Evolutionary conservation across 2,113 vertebrate species (phyloP).

Genomic region (Sturnus vulgaris): DNA sequence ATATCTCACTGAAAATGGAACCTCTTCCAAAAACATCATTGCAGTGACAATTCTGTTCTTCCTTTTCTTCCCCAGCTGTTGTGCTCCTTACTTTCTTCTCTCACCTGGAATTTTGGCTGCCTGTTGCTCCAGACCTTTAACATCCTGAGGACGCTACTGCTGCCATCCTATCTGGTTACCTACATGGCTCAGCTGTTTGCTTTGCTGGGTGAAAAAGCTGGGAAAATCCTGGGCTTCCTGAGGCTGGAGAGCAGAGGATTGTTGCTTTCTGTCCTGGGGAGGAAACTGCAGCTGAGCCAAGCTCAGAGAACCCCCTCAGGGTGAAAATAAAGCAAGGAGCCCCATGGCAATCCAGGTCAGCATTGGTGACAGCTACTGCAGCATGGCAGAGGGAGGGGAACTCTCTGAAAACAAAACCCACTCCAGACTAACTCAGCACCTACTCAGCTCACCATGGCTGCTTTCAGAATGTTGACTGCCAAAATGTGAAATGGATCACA

Average conservation of each 20-base stretch:
- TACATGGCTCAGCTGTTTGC: background rate
- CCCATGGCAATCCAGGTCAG: background rate
- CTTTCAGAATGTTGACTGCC: background rate
- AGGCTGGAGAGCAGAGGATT: background rate
- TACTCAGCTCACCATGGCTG: background rate
- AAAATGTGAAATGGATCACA: background rate
- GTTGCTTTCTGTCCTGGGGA: background rate
- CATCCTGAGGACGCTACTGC: background rate
- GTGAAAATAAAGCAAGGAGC: background rate
- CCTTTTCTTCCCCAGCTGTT: conserved; percentile 28
- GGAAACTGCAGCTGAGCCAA: background rate
- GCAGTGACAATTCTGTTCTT: background rate
- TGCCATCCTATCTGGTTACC: background rate
- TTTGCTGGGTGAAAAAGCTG: background rate
- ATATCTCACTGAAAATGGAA: background rate
- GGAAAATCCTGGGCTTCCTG: conserved; percentile 1
- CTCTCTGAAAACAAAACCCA: background rate
- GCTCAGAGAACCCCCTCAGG: background rate
- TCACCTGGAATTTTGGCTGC: conserved; percentile 13
- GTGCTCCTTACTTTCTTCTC: background rate
- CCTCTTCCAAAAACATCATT: background rate
- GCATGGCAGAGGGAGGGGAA: background rate
- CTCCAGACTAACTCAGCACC: background rate
- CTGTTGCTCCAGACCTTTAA: conserved; percentile 15
- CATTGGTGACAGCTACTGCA: background rate